Base-by-base conservation (phyloP, 2,797 vertebrate genomes). In the Phoeniculus purpureus region DNA sequence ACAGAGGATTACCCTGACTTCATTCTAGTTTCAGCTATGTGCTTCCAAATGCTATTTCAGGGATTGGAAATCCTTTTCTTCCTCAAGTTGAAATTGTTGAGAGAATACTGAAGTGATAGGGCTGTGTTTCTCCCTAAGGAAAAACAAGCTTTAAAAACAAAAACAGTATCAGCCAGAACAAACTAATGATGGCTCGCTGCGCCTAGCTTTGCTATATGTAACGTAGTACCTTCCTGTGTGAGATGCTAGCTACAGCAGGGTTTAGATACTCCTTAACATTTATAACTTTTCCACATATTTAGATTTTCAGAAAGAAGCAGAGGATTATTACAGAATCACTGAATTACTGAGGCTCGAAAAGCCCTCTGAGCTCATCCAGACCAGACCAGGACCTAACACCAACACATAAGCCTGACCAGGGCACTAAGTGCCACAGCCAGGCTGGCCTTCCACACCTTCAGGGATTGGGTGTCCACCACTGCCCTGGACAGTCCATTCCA, bases 1-100 rank as follows among this genome's bases (percentile, higher is more conserved):
- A 87, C 21, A 73, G 45, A 76, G 67, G 81, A 92, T 92, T 90
- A 91, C 27, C 23, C 34, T 76, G 64, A 76, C 25, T 92, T 85
- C 43, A 64, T 71, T 86, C 65, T 58, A 64, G 59, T 58, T 90
- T 65, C 40, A 91, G n/a, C 52, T 81, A 64, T 60, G 54, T 47
- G 25, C 26, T 83, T 92, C 13, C 34, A 91, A 92, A 56, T 16
- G 15, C 34, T 90, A 67, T 92, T 79, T 84, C 48, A 70, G 16
- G 22, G 15, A 29, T 87, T 66, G 27, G 56, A 84, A 94, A 88
- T 43, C 4, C 32, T 78, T 74, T 65, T 77, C 51, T 89, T 68
- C 52, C 19, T 85, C 12, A 74, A 85, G 58, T 67, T 14, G 27
- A 87, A 88, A 89, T 34, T 64, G 9, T 52, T 82, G 56, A 72